These are phyloP conservation scores for Chiloscyllium plagiosum DNA, from an alignment of 2,113 vertebrate species.

Conservation along the genomic window DNA sequence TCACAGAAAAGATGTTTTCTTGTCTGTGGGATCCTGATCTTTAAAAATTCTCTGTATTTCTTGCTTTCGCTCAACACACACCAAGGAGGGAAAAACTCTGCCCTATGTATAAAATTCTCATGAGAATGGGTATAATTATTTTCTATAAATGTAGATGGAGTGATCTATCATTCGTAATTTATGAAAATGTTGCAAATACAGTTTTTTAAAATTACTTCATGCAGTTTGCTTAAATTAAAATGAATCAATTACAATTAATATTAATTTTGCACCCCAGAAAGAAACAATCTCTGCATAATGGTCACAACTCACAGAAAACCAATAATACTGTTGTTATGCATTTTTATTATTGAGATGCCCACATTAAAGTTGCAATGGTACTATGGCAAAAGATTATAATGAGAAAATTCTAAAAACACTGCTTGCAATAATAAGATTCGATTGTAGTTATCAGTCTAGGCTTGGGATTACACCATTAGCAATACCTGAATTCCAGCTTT, in stretches of 20 bases:
- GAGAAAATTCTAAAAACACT: not conserved
- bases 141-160: not conserved
- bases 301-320: not conserved
- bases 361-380: not conserved
- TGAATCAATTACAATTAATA: not conserved
- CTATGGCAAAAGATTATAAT: not conserved
- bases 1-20: too few species aligned
- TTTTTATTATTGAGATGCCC: not conserved
- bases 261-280: not conserved
- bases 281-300: not conserved
- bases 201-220: not conserved
- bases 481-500: conserved; percentile 31
- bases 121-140: not conserved
- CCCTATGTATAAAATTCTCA: not conserved
- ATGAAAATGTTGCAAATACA: not conserved
- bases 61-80: too few species aligned
- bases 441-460: conserved; percentile 16
- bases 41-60: too few species aligned
- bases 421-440: conserved; percentile 27
- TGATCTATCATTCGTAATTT: not conserved
- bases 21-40: too few species aligned
- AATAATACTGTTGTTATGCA: not conserved
- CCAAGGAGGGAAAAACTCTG: not conserved
- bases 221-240: not conserved
- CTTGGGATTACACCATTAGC: conserved; percentile 31